A percentile compares a stretch with the other conserved stretches of the same genome.
Conservation (phyloP, 2,797 vertebrate genomes). For the Rhinophrynus dorsalis region DNA sequence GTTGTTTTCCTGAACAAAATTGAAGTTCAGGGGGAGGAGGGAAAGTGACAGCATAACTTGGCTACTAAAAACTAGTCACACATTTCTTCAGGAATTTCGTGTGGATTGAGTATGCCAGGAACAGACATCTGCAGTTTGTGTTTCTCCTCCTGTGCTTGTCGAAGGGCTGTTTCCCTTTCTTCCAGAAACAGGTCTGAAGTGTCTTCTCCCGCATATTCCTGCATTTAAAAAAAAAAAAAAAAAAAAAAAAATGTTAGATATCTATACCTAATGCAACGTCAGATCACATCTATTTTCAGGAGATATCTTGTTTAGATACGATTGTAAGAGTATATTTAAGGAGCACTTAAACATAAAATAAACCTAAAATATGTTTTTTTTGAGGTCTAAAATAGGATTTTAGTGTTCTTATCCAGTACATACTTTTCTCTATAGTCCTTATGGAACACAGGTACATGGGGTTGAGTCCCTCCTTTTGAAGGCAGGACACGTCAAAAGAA, state of each 20-base stretch:
- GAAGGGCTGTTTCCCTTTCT: constrained; percentile 91
- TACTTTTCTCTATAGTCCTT: no score
- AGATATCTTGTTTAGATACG: no score
- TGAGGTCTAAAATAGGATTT: no score
- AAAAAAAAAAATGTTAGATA: not conserved
- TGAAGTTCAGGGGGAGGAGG: constrained; percentile 64
- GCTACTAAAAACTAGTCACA: constrained; percentile 85
- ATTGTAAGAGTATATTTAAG: no score
- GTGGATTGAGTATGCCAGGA: constrained; percentile 96
- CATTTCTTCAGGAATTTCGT: constrained; percentile 98
- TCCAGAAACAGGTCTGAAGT: constrained; percentile 95
- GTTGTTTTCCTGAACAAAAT: constrained; percentile 73
- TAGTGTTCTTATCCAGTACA: no score
- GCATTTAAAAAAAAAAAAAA: constrained; percentile 34
- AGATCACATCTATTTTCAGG: no score
- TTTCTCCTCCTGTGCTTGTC: constrained; percentile 96
- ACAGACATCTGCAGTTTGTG: constrained; percentile 98
- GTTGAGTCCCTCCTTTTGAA: no score
- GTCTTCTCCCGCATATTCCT: constrained; percentile 98
- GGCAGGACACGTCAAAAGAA: no score
- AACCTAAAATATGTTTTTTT: no score
- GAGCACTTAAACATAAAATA: no score
- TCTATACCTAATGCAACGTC: not conserved
- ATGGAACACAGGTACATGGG: no score
- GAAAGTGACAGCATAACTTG: constrained; percentile 66